Conservation (phyloP, 2,888 invertebrate species). For the Agonopterix heracliana region DNA sequence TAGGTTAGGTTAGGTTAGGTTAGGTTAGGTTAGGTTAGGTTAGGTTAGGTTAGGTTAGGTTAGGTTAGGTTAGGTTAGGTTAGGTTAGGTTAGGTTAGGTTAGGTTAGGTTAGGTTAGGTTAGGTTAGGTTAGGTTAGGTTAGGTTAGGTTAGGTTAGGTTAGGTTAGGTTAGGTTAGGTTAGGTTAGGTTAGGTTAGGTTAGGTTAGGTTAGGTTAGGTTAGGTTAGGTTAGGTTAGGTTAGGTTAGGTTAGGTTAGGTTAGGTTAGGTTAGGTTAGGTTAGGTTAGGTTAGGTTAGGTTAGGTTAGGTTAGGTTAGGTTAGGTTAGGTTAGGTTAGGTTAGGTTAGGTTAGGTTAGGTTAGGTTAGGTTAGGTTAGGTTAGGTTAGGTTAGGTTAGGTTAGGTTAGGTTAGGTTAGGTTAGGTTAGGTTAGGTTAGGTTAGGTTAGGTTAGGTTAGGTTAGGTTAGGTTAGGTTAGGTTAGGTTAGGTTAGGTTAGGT, state of each 20-base stretch:
- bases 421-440: too few relatives aligned
- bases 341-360: neutral
- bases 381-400: neutral
- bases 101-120: conserved; percentile 23
- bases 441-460: too few relatives aligned
- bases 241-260: neutral
- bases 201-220: conserved; percentile 11
- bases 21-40: too few relatives aligned
- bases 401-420: too few relatives aligned
- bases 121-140: conserved; percentile 4
- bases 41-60: too few relatives aligned
- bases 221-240: conserved; percentile 12
- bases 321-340: neutral
- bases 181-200: conserved; percentile 13
- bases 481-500: too few relatives aligned
- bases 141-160: conserved; percentile 10
- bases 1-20: too few relatives aligned
- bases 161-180: conserved; percentile 10
- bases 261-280: too few relatives aligned
- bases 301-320: too few relatives aligned
- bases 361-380: neutral
- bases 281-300: too few relatives aligned
- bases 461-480: too few relatives aligned
- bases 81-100: conserved; percentile 3
- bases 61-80: too few relatives aligned